These are phyloP conservation scores for Lycia hirtaria DNA, from an alignment of 2,888 invertebrate species.

Conservation along the genomic window DNA sequence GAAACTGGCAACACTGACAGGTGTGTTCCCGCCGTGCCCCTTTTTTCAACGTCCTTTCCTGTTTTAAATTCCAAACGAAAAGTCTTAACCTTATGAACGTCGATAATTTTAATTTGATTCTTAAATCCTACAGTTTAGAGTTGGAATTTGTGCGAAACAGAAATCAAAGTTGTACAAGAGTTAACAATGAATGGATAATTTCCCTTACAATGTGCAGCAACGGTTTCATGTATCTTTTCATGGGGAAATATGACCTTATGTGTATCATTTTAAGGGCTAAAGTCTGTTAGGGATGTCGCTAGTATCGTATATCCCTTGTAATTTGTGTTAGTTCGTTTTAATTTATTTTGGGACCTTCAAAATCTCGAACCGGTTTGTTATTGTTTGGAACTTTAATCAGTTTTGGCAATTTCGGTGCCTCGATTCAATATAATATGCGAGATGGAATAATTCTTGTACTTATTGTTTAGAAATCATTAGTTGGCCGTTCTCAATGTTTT, in stretches of 20 bases:
- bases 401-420: slow-evolving; percentile 39
- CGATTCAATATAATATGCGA: no score
- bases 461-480: slow-evolving; percentile 8
- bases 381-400: slow-evolving; percentile 52
- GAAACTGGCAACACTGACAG: slow-evolving; percentile 85
- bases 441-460: slow-evolving; percentile 29
- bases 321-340: slow-evolving; percentile 69
- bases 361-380: slow-evolving; percentile 56
- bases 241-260: slow-evolving; percentile 59
- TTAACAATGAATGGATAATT: slow-evolving; percentile 82
- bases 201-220: slow-evolving; percentile 81
- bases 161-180: slow-evolving; percentile 63
- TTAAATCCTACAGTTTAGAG: slow-evolving; percentile 29
- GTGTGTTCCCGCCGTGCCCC: slow-evolving; percentile 84
- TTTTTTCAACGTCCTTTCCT: slow-evolving; percentile 84
- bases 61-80: slow-evolving; percentile 51
- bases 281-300: slow-evolving; percentile 27
- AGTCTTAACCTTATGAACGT: slow-evolving; percentile 43
- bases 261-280: slow-evolving; percentile 41
- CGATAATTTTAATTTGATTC: slow-evolving; percentile 9
- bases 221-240: slow-evolving; percentile 66
- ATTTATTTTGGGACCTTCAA: slow-evolving; percentile 70
- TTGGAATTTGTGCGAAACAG: slow-evolving; percentile 44
- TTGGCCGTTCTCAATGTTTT: no score
- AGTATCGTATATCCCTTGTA: slow-evolving; percentile 55